A percentile compares a stretch with the other conserved stretches of the same genome.
Evolutionary conservation across 2,113 vertebrate species (phyloP).

Genomic region (Psettodes erumei): DNA sequence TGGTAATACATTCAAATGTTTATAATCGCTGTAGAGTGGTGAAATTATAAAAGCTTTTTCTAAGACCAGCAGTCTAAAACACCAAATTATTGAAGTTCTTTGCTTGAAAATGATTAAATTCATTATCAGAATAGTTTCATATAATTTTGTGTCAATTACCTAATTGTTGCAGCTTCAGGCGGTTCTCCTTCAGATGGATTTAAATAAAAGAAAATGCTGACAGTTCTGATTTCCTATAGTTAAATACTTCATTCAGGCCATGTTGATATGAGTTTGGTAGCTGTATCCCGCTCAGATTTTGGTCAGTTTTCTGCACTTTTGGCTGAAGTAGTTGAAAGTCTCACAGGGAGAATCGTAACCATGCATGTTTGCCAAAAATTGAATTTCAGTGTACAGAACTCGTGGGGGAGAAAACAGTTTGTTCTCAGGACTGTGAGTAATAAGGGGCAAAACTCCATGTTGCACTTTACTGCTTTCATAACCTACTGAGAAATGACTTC

Average conservation of each 20-base stretch:
- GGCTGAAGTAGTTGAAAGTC: neutral
- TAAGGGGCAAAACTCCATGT: slow-evolving; percentile 14
- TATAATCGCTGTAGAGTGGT: too few species aligned
- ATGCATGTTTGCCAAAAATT: neutral
- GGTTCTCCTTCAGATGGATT: neutral
- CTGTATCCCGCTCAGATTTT: neutral
- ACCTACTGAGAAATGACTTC: slow-evolving; percentile 28
- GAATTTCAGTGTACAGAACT: neutral
- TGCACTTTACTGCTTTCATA: slow-evolving; percentile 26
- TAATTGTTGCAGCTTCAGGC: neutral
- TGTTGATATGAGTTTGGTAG: neutral
- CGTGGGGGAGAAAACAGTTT: slow-evolving; percentile 29
- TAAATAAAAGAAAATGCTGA: neutral
- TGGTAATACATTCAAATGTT: neutral
- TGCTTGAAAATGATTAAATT: neutral
- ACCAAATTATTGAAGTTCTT: neutral
- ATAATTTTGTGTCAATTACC: neutral
- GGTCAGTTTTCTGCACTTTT: neutral
- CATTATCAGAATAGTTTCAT: neutral
- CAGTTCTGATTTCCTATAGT: neutral
- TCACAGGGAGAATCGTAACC: neutral
- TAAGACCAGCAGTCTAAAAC: too few species aligned
- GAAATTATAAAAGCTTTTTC: neutral
- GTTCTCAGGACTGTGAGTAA: slow-evolving; percentile 52
- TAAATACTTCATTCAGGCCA: neutral